A percentile compares a stretch with the other conserved stretches of the same genome.
Evolutionary conservation across 1,140 invertebrate species (phyloP).

Genomic region (Littorina saxatilis): DNA sequence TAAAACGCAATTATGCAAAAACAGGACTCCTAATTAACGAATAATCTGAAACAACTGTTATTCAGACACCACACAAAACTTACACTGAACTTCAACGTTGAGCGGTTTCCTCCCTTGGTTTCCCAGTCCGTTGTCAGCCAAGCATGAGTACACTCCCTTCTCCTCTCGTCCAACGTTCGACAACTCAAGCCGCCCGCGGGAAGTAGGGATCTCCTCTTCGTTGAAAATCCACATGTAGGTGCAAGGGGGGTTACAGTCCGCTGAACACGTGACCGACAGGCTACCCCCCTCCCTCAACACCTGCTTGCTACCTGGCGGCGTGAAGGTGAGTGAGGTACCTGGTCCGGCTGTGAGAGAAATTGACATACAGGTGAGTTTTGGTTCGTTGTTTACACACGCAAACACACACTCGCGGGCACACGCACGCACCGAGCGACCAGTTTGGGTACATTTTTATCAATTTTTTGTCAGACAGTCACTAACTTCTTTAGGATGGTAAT

Average conservation of each 20-base stretch:
- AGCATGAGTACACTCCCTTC: slow-evolving; percentile 36
- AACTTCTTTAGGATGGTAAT: too few species aligned
- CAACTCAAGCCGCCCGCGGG: slow-evolving; percentile 10
- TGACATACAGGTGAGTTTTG: background rate
- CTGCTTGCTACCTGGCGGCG: slow-evolving; percentile 8
- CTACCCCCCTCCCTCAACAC: slow-evolving; percentile 15
- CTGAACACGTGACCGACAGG: slow-evolving; percentile 13
- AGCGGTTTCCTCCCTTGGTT: slow-evolving; percentile 32
- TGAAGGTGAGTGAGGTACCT: slow-evolving; percentile 21
- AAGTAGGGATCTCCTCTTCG: background rate
- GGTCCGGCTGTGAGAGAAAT: slow-evolving; percentile 18
- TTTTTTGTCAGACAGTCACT: too few species aligned
- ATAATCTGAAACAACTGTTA: too few species aligned
- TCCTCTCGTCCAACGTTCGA: background rate
- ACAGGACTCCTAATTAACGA: too few species aligned
- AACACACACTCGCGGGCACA: background rate
- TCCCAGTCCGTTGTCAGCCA: slow-evolving; percentile 37
- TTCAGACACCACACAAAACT: too few species aligned
- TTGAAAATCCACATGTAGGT: slow-evolving; percentile 12
- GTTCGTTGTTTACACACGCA: slow-evolving; percentile 15
- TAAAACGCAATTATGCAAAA: too few species aligned
- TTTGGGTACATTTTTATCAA: too few species aligned
- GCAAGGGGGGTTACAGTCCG: slow-evolving; percentile 31
- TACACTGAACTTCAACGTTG: slow-evolving; percentile 32
- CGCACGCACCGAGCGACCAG: background rate